Conservation (phyloP, 30 jellyfish, hydroid and myxozoan species). For the Sanderia malayensis region DNA sequence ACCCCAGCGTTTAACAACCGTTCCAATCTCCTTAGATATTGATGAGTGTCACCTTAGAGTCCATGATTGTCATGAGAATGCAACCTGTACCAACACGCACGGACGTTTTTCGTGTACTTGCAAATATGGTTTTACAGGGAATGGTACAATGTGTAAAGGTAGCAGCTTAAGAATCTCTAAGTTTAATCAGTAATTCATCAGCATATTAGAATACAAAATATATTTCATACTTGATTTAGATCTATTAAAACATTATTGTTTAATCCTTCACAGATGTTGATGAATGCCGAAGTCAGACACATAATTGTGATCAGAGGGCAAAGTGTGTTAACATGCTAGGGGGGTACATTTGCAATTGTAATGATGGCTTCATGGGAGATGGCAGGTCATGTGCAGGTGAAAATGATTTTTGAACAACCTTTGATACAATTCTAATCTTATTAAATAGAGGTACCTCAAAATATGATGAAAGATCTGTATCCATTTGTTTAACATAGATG, state of each 20-base stretch:
- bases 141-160: neutral
- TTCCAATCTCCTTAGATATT: too few relatives aligned
- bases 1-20: too few relatives aligned
- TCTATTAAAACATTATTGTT: neutral
- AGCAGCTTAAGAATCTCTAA: too few relatives aligned
- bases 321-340: neutral
- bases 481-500: neutral
- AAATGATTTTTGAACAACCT: too few relatives aligned
- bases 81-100: neutral
- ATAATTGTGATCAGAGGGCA: neutral
- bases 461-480: neutral
- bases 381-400: neutral
- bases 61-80: neutral
- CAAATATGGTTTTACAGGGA: neutral
- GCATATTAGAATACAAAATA: too few relatives aligned
- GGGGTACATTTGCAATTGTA: neutral
- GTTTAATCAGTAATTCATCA: too few relatives aligned
- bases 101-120: neutral
- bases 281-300: neutral
- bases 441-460: neutral
- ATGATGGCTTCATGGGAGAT: neutral
- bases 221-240: too few relatives aligned
- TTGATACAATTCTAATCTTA: too few relatives aligned
- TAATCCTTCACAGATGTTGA: neutral
- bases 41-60: neutral